phyloP scores from a whole-genome alignment of 1,140 invertebrate species.

The Cydia fagiglandana region DNA sequence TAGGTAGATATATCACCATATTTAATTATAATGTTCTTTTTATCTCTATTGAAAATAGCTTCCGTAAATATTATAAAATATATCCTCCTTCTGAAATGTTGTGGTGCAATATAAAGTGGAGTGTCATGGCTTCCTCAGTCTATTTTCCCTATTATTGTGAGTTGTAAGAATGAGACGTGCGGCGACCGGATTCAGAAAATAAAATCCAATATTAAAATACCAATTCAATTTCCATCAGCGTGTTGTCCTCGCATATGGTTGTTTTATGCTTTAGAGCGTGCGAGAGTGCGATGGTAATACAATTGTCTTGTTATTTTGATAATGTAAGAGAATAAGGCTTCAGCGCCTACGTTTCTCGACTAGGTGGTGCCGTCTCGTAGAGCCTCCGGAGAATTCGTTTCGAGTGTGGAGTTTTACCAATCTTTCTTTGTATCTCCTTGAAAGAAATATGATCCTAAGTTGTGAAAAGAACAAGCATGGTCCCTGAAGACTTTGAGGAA shows the following conservation, averaged over 20 bases:
- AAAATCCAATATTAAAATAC: neutral
- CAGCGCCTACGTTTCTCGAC: neutral
- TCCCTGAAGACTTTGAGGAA: slow-evolving; percentile 9
- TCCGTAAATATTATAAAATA: neutral
- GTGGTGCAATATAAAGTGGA: slow-evolving; percentile 6
- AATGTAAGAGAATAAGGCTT: neutral
- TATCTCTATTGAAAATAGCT: neutral
- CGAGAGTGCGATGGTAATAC: neutral
- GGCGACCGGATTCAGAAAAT: neutral
- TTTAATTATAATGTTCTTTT: too few species aligned
- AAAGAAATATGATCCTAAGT: slow-evolving; percentile 30
- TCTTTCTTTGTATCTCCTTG: slow-evolving; percentile 26
- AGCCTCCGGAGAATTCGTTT: slow-evolving; percentile 13
- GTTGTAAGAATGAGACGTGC: slow-evolving; percentile 27
- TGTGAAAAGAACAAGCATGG: slow-evolving; percentile 29
- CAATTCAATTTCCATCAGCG: neutral
- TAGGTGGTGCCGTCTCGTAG: neutral
- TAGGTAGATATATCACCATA: too few species aligned
- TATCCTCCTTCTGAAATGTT: neutral
- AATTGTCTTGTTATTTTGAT: neutral
- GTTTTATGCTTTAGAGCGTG: neutral
- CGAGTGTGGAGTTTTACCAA: slow-evolving; percentile 32
- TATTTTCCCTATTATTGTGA: slow-evolving; percentile 28
- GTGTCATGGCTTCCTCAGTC: slow-evolving; percentile 10
- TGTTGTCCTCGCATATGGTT: too few species aligned